A percentile compares a stretch with the other conserved stretches of the same genome.
phyloP scores from a whole-genome alignment of 2,888 invertebrate genomes.

The Tanytarsus gracilentus region DNA sequence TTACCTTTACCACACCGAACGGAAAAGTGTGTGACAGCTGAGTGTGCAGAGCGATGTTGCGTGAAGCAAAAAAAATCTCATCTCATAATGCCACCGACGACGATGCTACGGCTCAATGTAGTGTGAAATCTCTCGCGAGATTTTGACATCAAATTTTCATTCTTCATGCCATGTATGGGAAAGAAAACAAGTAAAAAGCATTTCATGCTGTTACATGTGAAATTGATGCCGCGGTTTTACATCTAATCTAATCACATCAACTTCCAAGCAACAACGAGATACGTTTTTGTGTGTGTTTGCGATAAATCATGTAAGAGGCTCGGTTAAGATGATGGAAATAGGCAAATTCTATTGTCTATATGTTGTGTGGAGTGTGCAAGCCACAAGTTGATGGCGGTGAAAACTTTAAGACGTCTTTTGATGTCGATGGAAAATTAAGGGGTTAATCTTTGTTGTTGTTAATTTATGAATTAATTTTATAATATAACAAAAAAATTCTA shows the following conservation, averaged over 20 bases:
- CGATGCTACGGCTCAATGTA: constrained; percentile 16
- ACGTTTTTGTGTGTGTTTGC: too few relatives aligned
- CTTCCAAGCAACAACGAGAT: too few relatives aligned
- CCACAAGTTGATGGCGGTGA: too few relatives aligned
- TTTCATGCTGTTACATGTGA: constrained; percentile 18
- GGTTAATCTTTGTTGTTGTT: too few relatives aligned
- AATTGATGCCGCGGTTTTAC: constrained; percentile 18
- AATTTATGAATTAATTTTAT: too few relatives aligned
- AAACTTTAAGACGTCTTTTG: too few relatives aligned
- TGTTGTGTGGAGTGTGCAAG: too few relatives aligned
- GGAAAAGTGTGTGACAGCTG: background rate
- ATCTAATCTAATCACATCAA: constrained; percentile 22
- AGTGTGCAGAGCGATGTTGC: background rate
- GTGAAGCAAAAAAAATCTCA: constrained; percentile 15
- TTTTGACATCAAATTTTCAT: constrained; percentile 1
- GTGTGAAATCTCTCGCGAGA: constrained; percentile 16
- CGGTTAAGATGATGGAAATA: too few relatives aligned
- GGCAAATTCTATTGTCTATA: background rate
- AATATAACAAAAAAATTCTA: too few relatives aligned
- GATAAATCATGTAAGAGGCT: background rate
- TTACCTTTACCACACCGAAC: background rate
- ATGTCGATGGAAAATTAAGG: too few relatives aligned
- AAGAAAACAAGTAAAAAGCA: background rate
- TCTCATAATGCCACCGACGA: constrained; percentile 25
- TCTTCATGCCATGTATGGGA: background rate